A percentile compares a stretch with the other conserved stretches of the same genome.
These are phyloP conservation scores for Vidua macroura DNA, from an alignment of 2,113 vertebrate species.

Conservation along the genomic window DNA sequence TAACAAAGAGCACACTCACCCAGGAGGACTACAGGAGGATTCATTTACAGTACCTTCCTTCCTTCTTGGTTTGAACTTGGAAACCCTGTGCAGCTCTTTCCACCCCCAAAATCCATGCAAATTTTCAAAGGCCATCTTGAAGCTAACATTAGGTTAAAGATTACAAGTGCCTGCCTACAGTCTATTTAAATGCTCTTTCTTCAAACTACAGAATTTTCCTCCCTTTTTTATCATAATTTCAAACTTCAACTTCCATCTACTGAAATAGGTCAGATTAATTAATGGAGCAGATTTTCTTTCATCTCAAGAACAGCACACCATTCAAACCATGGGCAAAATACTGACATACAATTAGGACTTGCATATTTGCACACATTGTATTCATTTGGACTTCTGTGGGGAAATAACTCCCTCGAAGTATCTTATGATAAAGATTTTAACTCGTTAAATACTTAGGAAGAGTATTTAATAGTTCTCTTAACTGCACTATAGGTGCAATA, in stretches of 20 bases:
- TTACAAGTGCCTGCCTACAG: background rate
- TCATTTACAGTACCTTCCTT: rapidly evolving
- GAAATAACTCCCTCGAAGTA: background rate
- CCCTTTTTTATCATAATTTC: background rate
- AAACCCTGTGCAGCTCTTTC: background rate
- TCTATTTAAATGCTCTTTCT: background rate
- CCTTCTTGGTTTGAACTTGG: background rate
- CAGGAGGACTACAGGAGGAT: background rate
- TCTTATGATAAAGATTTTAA: background rate
- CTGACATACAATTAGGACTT: background rate
- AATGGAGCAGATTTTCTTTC: background rate
- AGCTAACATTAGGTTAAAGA: background rate
- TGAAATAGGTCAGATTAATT: background rate
- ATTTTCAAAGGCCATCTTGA: background rate
- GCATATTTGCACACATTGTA: background rate
- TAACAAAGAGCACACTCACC: rapidly evolving
- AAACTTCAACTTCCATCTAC: background rate
- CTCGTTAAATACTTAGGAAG: background rate
- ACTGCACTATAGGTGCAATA: background rate
- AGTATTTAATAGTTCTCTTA: background rate
- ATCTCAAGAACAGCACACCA: background rate
- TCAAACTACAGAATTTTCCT: background rate
- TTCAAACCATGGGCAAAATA: background rate
- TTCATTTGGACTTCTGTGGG: background rate
- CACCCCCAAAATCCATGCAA: background rate